A percentile compares a stretch with the other conserved stretches of the same genome.
Conservation (phyloP, 2,113 vertebrate genomes). For the Nesoenas mayeri region DNA sequence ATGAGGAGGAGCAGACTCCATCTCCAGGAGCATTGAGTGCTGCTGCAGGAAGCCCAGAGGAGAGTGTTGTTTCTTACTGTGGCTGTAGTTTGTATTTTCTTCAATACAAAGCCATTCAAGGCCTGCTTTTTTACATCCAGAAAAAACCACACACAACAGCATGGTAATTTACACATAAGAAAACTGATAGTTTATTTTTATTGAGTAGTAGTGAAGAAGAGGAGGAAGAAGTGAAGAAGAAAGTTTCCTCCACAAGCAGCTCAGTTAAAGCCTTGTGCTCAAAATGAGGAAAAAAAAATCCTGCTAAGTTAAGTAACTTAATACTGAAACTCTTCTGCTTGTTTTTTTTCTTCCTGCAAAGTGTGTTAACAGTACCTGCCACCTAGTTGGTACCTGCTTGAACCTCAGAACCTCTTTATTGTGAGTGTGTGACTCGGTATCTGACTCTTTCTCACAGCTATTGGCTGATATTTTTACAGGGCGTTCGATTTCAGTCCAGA, state of each 20-base stretch:
- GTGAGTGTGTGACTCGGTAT: neutral
- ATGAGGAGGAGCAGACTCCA: neutral
- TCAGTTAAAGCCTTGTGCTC: neutral
- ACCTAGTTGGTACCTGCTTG: neutral
- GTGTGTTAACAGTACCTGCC: neutral
- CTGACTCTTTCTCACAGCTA: neutral
- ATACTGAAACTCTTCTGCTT: neutral
- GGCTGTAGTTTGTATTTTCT: neutral
- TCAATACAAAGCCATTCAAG: neutral
- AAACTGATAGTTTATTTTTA: neutral
- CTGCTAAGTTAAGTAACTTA: neutral
- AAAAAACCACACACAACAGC: neutral
- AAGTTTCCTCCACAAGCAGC: neutral
- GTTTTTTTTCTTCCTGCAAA: neutral
- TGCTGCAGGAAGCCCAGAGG: neutral
- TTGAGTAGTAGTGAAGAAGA: neutral
- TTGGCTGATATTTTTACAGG: slow-evolving; percentile 61
- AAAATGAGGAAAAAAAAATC: neutral
- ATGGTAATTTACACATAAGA: neutral
- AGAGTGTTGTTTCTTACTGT: neutral
- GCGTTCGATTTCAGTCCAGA: slow-evolving; percentile 73
- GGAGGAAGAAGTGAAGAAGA: neutral
- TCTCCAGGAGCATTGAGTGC: neutral
- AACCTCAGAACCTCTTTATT: neutral
- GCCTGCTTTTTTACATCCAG: neutral